Percentiles rank a stretch among this genome's conserved stretches.
These are phyloP conservation scores for Pampus argenteus DNA, from an alignment of 2,797 vertebrate genomes.

Conservation along the genomic window DNA sequence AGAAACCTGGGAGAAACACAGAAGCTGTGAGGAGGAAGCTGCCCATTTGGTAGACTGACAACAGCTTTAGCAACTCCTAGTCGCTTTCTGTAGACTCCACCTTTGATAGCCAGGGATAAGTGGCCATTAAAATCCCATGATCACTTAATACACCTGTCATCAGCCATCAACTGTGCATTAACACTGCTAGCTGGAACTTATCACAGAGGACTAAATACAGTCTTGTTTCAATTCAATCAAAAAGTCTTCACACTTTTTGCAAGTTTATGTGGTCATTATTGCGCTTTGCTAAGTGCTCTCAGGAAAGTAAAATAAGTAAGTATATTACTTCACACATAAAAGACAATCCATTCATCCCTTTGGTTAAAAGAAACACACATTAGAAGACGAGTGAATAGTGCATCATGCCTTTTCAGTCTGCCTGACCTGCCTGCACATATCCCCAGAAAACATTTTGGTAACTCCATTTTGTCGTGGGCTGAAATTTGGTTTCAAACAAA, in stretches of 20 bases:
- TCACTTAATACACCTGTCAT: conserved; percentile 84
- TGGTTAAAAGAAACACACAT: neutral
- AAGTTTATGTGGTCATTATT: conserved; percentile 26
- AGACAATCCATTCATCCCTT: neutral
- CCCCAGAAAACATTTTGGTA: conserved; percentile 20
- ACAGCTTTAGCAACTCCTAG: conserved; percentile 63
- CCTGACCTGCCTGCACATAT: conserved; percentile 11
- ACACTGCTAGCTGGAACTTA: conserved; percentile 51
- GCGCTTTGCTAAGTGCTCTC: conserved; percentile 20
- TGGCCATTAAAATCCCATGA: conserved; percentile 84
- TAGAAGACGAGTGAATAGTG: neutral
- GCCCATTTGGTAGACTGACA: conserved; percentile 65
- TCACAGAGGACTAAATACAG: conserved; percentile 41
- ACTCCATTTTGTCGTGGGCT: neutral
- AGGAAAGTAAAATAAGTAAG: conserved; percentile 11
- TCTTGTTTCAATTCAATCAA: conserved; percentile 48
- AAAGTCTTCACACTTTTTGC: conserved; percentile 9
- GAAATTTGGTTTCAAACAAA: too few relatives aligned
- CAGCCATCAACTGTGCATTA: conserved; percentile 80
- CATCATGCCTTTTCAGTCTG: conserved; percentile 13
- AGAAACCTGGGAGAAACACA: conserved; percentile 24
- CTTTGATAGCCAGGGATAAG: conserved; percentile 79
- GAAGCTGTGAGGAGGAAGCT: conserved; percentile 39
- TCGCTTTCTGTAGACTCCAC: conserved; percentile 63
- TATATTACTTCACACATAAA: neutral